phyloP scores from a whole-genome alignment of 1,140 invertebrate genomes.

The Ooceraea biroi region DNA sequence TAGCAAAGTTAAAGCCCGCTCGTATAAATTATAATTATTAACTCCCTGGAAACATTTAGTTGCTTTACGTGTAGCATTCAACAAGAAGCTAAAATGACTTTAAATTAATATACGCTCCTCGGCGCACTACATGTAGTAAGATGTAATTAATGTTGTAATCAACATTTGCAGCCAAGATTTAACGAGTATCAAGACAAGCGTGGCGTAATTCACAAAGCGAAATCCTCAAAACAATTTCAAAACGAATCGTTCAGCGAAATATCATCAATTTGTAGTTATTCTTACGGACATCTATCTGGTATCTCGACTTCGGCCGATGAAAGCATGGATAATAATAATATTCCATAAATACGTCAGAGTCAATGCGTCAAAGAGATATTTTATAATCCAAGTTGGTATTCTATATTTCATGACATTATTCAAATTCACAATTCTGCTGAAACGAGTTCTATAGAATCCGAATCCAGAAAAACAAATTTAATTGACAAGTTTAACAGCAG shows the following conservation, averaged over 20 bases:
- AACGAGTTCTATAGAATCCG: background rate
- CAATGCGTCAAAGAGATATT: background rate
- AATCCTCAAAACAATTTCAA: background rate
- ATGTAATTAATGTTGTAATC: slow-evolving; percentile 4
- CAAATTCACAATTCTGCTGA: background rate
- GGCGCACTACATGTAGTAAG: background rate
- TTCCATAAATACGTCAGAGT: background rate
- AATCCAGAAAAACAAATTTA: background rate
- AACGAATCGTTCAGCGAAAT: slow-evolving; percentile 47
- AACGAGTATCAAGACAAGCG: slow-evolving; percentile 4
- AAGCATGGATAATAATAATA: slow-evolving; percentile 66
- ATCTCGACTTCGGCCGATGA: slow-evolving; percentile 63
- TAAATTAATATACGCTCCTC: slow-evolving; percentile 33
- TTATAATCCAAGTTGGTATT: background rate
- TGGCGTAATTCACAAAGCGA: background rate
- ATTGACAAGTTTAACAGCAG: background rate
- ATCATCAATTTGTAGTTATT: slow-evolving; percentile 40
- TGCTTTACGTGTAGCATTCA: background rate
- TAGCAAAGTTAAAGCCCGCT: background rate
- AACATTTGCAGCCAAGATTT: slow-evolving; percentile 2
- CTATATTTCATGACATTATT: slow-evolving; percentile 34
- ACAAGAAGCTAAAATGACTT: slow-evolving; percentile 7
- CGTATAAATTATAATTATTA: slow-evolving; percentile 11
- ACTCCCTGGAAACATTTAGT: background rate
- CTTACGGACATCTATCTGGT: slow-evolving; percentile 22